phyloP scores from a whole-genome alignment of 2,797 vertebrate species.

The Jordanella pulchra region DNA sequence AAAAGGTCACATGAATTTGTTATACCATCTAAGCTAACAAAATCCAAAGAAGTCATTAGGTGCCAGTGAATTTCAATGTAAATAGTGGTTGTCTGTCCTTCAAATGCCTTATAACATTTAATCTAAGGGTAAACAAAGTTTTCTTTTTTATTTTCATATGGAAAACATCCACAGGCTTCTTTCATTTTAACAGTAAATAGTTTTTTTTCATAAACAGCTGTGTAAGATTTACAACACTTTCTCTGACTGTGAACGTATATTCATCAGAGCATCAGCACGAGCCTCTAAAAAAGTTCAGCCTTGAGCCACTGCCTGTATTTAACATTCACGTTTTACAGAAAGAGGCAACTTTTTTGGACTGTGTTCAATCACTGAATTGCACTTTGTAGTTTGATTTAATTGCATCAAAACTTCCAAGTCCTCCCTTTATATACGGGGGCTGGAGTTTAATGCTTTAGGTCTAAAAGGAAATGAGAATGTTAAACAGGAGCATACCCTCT shows the following conservation, averaged over 20 bases:
- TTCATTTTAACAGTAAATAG: not conserved
- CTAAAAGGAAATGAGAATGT: conserved; percentile 6
- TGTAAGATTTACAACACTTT: not conserved
- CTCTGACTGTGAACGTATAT: not conserved
- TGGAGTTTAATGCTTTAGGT: not conserved
- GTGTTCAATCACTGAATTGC: not conserved
- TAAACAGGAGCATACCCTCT: not conserved
- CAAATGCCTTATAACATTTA: not conserved
- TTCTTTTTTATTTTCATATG: not conserved
- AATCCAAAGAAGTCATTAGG: not conserved
- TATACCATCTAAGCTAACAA: not conserved
- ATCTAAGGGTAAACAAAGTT: not conserved
- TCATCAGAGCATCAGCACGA: not conserved
- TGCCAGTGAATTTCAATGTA: not conserved
- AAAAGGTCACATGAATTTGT: not conserved
- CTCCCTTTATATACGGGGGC: not conserved
- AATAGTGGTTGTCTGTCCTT: not conserved
- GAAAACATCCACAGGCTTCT: not conserved
- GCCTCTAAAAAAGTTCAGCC: not conserved
- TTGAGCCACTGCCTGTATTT: not conserved
- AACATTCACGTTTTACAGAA: not conserved
- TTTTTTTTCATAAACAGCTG: not conserved
- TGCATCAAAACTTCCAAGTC: not conserved
- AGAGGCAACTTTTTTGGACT: not conserved
- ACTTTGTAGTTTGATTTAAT: no score